These are phyloP conservation scores for Euwallacea fornicatus DNA, from an alignment of 1,140 invertebrate species.

Conservation along the genomic window DNA sequence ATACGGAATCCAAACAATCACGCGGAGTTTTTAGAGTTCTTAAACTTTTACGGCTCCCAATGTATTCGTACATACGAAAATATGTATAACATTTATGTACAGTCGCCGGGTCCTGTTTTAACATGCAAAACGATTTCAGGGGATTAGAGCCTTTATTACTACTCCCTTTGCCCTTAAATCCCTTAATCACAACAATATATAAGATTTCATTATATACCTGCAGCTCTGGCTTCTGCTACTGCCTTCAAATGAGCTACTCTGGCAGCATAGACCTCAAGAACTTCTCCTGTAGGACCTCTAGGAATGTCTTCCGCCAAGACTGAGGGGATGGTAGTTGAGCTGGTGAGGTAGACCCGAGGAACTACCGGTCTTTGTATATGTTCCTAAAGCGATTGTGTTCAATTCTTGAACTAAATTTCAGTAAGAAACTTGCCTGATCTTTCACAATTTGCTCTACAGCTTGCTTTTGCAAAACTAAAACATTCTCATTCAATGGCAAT, in stretches of 20 bases:
- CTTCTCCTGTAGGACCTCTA: slow-evolving; percentile 28
- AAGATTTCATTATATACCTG: neutral
- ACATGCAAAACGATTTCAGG: neutral
- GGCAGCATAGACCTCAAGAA: slow-evolving; percentile 38
- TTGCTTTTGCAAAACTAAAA: neutral
- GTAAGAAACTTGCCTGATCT: neutral
- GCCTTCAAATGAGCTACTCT: slow-evolving; percentile 36
- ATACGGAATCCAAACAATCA: slow-evolving; percentile 31
- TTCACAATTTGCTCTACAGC: neutral
- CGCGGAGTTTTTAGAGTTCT: slow-evolving; percentile 24
- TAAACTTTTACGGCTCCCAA: slow-evolving; percentile 19
- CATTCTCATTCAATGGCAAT: neutral
- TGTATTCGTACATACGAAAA: slow-evolving; percentile 13
- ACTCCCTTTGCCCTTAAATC: neutral
- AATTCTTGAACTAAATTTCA: no score
- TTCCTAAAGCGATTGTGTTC: no score
- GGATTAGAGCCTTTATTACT: neutral
- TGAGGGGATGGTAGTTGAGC: neutral
- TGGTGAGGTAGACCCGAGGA: no score
- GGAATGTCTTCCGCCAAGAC: slow-evolving; percentile 36
- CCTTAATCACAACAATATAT: neutral
- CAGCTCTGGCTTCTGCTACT: slow-evolving; percentile 15
- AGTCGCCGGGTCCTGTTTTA: neutral
- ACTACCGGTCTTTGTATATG: neutral
- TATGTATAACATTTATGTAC: neutral